Evolutionary conservation across 2,888 invertebrate species (phyloP).

Genomic region (Timandra comae): DNA sequence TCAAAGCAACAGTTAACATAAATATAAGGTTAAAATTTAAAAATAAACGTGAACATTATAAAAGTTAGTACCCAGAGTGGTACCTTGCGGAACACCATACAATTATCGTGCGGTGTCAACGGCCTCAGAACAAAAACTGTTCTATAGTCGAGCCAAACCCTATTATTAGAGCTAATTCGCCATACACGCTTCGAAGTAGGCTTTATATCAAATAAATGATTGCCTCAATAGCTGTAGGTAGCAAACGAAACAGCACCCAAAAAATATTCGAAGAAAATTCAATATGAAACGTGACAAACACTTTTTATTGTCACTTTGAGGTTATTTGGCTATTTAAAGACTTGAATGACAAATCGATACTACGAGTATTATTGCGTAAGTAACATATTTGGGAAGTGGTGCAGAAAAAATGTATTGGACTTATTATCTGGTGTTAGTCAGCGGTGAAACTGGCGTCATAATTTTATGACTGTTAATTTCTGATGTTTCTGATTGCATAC

Average conservation of each 20-base stretch:
- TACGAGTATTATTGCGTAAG: not conserved
- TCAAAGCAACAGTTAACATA: no score
- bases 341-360: not conserved
- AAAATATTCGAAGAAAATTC: conserved; percentile 23
- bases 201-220: conserved; percentile 11
- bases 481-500: no score
- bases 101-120: conserved; percentile 28
- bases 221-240: conserved; percentile 5
- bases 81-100: conserved; percentile 17
- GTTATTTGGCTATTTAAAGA: no score
- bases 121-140: conserved; percentile 41
- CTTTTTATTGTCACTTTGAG: not conserved
- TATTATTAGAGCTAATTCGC: conserved; percentile 36
- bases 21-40: no score
- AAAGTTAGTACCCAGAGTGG: conserved; percentile 17
- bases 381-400: not conserved
- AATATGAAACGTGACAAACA: conserved; percentile 35
- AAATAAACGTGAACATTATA: no score
- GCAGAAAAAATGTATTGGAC: not conserved
- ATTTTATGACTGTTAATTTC: no score
- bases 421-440: no score
- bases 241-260: conserved; percentile 11
- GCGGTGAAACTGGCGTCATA: no score
- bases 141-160: conserved; percentile 20
- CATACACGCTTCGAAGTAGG: conserved; percentile 18